Evolutionary conservation across 1,140 invertebrate species (phyloP).

Genomic region (Planococcus citri): DNA sequence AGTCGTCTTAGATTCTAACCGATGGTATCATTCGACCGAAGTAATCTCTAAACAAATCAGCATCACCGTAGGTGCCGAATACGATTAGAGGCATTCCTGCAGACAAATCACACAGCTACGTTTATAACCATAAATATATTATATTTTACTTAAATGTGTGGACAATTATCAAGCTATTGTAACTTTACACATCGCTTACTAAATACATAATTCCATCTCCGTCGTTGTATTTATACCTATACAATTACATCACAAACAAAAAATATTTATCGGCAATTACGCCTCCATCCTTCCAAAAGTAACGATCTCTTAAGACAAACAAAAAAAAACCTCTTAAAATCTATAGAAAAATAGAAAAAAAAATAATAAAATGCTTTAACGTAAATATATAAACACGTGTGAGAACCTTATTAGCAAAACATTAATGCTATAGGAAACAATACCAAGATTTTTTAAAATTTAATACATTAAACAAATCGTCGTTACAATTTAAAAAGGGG

Average conservation of each 20-base stretch:
- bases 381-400: constrained; percentile 11
- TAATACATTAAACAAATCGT: no score
- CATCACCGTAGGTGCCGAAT: constrained; percentile 91
- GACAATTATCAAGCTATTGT: background rate
- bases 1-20: constrained; percentile 86
- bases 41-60: constrained; percentile 78
- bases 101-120: background rate
- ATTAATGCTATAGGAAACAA: constrained; percentile 10
- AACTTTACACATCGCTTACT: constrained; percentile 2
- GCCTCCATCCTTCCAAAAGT: background rate
- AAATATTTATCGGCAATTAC: constrained; percentile 6
- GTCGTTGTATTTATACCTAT: background rate
- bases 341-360: constrained; percentile 1
- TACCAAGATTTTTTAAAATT: constrained; percentile 14
- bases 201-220: background rate
- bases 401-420: background rate
- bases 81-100: no score
- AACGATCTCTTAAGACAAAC: background rate
- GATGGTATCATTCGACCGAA: constrained; percentile 85
- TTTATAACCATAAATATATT: background rate
- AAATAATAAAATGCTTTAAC: background rate
- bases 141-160: background rate
- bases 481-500: no score
- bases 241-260: constrained; percentile 14
- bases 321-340: background rate